Base-by-base conservation (phyloP, 2,888 invertebrate species). In the Parelbella ahira region DNA sequence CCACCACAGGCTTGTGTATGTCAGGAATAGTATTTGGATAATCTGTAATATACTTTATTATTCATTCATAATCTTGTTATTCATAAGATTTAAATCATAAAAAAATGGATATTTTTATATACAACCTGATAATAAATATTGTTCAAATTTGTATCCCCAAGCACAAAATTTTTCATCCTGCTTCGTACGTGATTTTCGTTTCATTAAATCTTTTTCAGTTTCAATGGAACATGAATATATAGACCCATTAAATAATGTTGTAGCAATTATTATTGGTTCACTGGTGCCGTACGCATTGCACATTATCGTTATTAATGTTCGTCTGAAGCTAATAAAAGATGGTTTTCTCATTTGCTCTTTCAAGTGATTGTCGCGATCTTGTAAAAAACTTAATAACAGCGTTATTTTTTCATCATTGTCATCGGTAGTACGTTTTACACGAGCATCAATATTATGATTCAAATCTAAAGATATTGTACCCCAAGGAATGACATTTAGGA, bases 261-360 rank as follows among this genome's bases (percentile, higher is more conserved):
- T 63, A 27, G 49, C 50, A 33, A 64, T 52, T 33, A 37, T 29
- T 5, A 58, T 8, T 21, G 54, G 53, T 12, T 60, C 50, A 11
- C 33, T 37, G 7, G 19, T 41, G n/a, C 19, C 27, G 33, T 53
- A 60, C n/a, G 54, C 51, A 23, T 45, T 51, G 33, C 57, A 60
- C 60, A 68, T 63, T 8, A 63, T 48, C 37, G 53, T 56, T 7
- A 68, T 67, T 15, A 67, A 45, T n/a, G 56, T 59, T 52, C 64
- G 58, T 42, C 68, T 58, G 25, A 68, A 67, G 1, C 56, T 51
- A 23, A 68, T 49, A 37, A 68, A 58, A 6, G 39, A 51, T 4
- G 45, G 32, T 7, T 49, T 47, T 21, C 41, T 37, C 4, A 42
- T 39, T 3, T 47, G 8, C 10, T 47, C 33, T 15, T 44, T 46